Percentiles rank a stretch among this genome's conserved stretches.
These are phyloP conservation scores for human DNA, from an alignment of 2,113 vertebrate species.

Conservation along the genomic window GRCh38 chrX:20745001-20745500, in stretches of 20 bases:
- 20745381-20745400: background rate
- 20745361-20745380: background rate
- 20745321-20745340: background rate
- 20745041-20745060: background rate
- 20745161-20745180: background rate
- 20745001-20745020: constrained; percentile 1
- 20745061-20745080: background rate
- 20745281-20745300: background rate
- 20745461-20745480: background rate
- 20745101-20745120: background rate
- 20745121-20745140: constrained; percentile 26
- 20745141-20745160: background rate
- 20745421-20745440: background rate
- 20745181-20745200: constrained; percentile 3
- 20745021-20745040: background rate
- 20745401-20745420: background rate
- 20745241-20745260: constrained; percentile 29
- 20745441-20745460: background rate
- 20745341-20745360: background rate
- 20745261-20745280: background rate
- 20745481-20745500: background rate
- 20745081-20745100: background rate
- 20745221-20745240: constrained; percentile 18
- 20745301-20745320: background rate
- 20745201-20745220: background rate